These are phyloP conservation scores for Neosalanx taihuensis DNA, from an alignment of 2,797 vertebrate species.

Conservation along the genomic window DNA sequence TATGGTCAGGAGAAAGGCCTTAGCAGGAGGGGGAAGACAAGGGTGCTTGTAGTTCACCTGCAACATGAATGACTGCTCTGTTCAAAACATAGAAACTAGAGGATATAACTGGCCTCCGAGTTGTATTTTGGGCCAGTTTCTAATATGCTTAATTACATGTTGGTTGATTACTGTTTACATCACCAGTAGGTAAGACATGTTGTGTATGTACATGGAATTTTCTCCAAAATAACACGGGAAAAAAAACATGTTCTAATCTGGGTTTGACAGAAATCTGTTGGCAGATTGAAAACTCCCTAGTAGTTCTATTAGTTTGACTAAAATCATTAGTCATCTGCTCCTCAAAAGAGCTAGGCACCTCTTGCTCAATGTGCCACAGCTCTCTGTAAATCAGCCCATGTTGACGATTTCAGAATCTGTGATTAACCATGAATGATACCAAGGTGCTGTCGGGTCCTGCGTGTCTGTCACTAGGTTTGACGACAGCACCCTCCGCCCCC, in stretches of 20 bases:
- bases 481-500: slow-evolving; percentile 31
- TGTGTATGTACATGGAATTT: background rate
- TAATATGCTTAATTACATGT: background rate
- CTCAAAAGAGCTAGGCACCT: background rate
- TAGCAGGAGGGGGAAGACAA: slow-evolving; percentile 39
- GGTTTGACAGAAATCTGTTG: too few species aligned
- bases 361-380: background rate
- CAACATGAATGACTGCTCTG: background rate
- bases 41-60: slow-evolving; percentile 23
- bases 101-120: background rate
- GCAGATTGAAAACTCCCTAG: background rate
- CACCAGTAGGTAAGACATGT: background rate
- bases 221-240: too few species aligned
- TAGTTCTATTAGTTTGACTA: background rate
- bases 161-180: background rate
- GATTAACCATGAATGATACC: slow-evolving; percentile 40
- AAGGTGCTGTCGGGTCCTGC: slow-evolving; percentile 53
- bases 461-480: slow-evolving; percentile 49
- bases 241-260: too few species aligned
- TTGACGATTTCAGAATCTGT: slow-evolving; percentile 33
- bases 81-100: background rate
- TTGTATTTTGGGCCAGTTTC: background rate
- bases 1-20: slow-evolving; percentile 48
- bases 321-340: background rate
- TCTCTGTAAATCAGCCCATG: slow-evolving; percentile 26